Base-by-base conservation (phyloP, 2,888 invertebrate genomes). In the Apamea epomidion region DNA sequence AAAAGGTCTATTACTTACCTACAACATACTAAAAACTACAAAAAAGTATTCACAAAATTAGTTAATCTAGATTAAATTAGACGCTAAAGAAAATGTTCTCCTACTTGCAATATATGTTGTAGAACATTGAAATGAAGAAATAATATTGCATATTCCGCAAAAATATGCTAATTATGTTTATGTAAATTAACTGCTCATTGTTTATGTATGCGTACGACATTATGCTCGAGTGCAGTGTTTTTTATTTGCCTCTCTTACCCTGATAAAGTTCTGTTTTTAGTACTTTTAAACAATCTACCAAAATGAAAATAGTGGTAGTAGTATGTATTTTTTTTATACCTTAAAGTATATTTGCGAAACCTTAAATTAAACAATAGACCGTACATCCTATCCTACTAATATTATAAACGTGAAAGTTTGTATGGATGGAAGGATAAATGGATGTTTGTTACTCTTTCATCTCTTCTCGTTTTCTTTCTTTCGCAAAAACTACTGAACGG, bases 181-280 rank as follows among this genome's bases (percentile, higher is more conserved):
- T 48, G 37, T 51, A 64, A 64, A 79, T 81, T 54, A 54, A 81
- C 3, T 73, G 58, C 54, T 64, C 45, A 81, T 81, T 80, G 54
- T 73, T n/a, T 42, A 32, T 6, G 42, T 42, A 32, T 10, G 1
- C 54, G 21, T 25, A 42, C 2, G 21, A n/a, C 16, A 64, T 25
- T 51, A 51, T 64, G 18, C 18, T n/a, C 45, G 2, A 64, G 62
- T 21, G 51, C n/a, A 54, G 8, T 32, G 37, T 21, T 16, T 65
- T 42, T 18, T 58, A 51, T 10, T 29, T 29, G 3, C 16, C 1
- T 32, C 37, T 62, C 3, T n/a, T n/a, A 32, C 0, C 18, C 58
- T n/a, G 14, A 54, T 25, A 37, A 51, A 14, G 21, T 37, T 21
- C 2, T 18, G 0, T n/a, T n/a, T 37, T 21, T 25, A 12, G 4